Evolutionary conservation across 1,140 invertebrate genomes (phyloP).

Genomic region (Drosophila bocki): DNA sequence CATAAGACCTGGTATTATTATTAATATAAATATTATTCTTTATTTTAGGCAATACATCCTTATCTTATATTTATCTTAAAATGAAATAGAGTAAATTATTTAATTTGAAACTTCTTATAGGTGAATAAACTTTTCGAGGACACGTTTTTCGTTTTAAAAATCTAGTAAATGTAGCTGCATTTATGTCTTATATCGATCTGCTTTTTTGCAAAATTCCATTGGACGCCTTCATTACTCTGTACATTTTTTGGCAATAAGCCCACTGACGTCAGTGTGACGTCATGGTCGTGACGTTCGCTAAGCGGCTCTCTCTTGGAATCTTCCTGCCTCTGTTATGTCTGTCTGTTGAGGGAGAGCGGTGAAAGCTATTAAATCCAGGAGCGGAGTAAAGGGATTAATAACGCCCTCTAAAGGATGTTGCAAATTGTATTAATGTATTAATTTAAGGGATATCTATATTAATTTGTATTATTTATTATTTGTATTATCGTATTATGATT

Average conservation of each 20-base stretch:
- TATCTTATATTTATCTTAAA: too few relatives aligned
- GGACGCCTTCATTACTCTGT: slow-evolving; percentile 8
- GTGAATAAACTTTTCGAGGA: slow-evolving; percentile 1
- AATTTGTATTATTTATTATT: too few relatives aligned
- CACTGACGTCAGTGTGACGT: slow-evolving; percentile 74
- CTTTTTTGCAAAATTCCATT: slow-evolving; percentile 18
- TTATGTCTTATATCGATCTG: slow-evolving; percentile 11
- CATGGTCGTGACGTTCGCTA: slow-evolving; percentile 64
- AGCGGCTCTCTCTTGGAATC: neutral
- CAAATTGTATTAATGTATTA: too few relatives aligned
- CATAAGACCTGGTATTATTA: neutral
- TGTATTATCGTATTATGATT: too few relatives aligned
- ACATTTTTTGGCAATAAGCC: slow-evolving; percentile 49
- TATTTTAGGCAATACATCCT: neutral
- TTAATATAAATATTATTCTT: neutral
- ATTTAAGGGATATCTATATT: too few relatives aligned
- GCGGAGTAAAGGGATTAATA: too few relatives aligned
- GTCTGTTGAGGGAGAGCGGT: neutral
- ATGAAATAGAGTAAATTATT: too few relatives aligned
- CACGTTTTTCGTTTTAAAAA: neutral
- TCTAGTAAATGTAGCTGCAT: neutral
- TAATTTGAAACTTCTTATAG: neutral
- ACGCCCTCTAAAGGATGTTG: too few relatives aligned
- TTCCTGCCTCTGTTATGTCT: slow-evolving; percentile 8
- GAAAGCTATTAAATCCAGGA: slow-evolving; percentile 1